Conservation (phyloP, 2,797 vertebrate genomes). For the Mionectes olivaceus region DNA sequence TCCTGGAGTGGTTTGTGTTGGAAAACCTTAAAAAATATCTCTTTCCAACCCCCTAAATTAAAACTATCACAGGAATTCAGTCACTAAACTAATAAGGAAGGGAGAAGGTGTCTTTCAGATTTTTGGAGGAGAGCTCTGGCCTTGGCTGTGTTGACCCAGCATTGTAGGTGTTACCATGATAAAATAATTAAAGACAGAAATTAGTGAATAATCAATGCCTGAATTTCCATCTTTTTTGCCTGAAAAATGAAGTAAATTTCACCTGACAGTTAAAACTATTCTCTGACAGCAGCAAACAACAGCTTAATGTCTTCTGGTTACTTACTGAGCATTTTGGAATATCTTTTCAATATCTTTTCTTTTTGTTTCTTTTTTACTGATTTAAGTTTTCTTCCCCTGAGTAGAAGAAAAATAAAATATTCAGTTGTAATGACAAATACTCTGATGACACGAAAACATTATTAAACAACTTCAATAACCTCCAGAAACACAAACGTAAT, state of each 20-base stretch:
- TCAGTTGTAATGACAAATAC: conserved; percentile 17
- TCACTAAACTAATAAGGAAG: background rate
- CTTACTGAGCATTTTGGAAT: background rate
- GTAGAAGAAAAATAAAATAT: background rate
- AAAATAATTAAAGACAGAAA: background rate
- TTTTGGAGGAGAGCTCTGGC: background rate
- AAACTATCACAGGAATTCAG: background rate
- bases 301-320: background rate
- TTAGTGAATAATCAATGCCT: no score
- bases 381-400: background rate
- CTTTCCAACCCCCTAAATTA: background rate
- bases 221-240: background rate
- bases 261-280: background rate
- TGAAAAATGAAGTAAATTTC: background rate
- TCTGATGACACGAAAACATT: background rate
- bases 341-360: background rate
- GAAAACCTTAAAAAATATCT: background rate
- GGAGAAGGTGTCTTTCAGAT: background rate
- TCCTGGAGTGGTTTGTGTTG: background rate
- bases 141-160: background rate
- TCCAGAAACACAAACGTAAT: conserved; percentile 24
- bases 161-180: fast-evolving
- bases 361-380: background rate
- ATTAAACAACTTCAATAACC: conserved; percentile 28
- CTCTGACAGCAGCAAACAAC: background rate